Conservation (phyloP, 2,888 invertebrate species). For the Ramazzottius varieornatus region DNA sequence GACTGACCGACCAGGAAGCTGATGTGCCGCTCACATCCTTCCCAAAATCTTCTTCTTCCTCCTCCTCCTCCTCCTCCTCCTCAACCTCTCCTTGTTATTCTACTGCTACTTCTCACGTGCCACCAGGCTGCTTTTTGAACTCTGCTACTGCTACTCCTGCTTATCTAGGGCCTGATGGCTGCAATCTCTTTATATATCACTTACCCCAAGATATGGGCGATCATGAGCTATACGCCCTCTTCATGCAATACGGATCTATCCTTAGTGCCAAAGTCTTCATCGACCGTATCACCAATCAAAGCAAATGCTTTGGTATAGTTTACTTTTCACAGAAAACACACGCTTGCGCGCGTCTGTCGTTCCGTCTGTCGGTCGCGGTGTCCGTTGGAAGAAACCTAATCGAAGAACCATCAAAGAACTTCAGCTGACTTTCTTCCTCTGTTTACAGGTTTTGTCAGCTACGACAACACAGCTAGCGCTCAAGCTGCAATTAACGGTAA, state of each 20-base stretch:
- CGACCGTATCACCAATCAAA: conserved; percentile 76
- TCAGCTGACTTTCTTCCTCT: too few species aligned
- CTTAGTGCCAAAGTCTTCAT: conserved; percentile 99
- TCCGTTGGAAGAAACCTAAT: too few species aligned
- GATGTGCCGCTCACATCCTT: too few species aligned
- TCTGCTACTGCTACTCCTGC: background rate
- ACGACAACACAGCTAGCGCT: conserved; percentile 91
- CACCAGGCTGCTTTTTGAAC: background rate
- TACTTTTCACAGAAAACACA: too few species aligned
- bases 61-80: too few species aligned
- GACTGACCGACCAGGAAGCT: too few species aligned
- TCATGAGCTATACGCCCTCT: conserved; percentile 98
- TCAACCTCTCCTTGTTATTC: too few species aligned
- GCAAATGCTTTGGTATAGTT: conserved; percentile 93
- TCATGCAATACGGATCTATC: conserved; percentile 94
- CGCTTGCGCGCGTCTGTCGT: too few species aligned
- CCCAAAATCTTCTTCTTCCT: too few species aligned
- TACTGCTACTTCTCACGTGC: too few species aligned
- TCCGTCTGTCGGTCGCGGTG: too few species aligned
- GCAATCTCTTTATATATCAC: conserved; percentile 99
- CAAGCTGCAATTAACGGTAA: conserved; percentile 96
- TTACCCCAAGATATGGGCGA: conserved; percentile 99
- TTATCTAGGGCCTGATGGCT: conserved; percentile 68
- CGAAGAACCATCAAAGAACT: too few species aligned
- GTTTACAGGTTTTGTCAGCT: conserved; percentile 79